Evolutionary conservation across 2,888 invertebrate genomes (phyloP).

Genomic region (Archips crataeganus): DNA sequence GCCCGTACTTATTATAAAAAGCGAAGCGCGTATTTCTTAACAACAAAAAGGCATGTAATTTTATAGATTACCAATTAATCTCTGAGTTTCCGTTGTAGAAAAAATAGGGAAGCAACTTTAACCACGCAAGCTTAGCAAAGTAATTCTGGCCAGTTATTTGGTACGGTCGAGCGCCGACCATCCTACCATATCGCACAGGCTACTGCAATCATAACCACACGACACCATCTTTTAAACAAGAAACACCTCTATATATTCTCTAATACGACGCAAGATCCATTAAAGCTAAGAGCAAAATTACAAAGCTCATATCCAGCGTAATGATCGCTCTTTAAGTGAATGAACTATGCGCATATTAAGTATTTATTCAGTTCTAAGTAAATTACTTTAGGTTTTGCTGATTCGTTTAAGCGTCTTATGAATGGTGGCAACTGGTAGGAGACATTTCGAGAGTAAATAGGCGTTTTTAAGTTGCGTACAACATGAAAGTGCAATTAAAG

Average conservation of each 20-base stretch:
- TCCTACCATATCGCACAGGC: slow-evolving; percentile 79
- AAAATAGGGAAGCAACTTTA: slow-evolving; percentile 67
- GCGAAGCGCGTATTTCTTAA: slow-evolving; percentile 7
- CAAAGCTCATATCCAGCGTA: slow-evolving; percentile 54
- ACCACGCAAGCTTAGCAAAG: slow-evolving; percentile 49
- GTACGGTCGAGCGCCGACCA: slow-evolving; percentile 72
- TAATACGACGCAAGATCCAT: slow-evolving; percentile 46
- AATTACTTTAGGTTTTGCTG: slow-evolving; percentile 58
- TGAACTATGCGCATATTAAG: slow-evolving; percentile 69
- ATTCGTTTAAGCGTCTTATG: slow-evolving; percentile 16
- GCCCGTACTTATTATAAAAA: slow-evolving; percentile 15
- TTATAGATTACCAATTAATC: slow-evolving; percentile 47
- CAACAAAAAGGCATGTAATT: slow-evolving; percentile 20
- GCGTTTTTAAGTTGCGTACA: slow-evolving; percentile 28
- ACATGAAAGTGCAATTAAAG: slow-evolving; percentile 45
- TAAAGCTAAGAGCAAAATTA: slow-evolving; percentile 43
- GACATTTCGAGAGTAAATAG: slow-evolving; percentile 21
- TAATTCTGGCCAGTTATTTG: slow-evolving; percentile 66
- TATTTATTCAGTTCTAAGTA: slow-evolving; percentile 61
- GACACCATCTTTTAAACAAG: slow-evolving; percentile 51
- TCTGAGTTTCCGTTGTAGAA: slow-evolving; percentile 62
- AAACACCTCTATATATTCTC: slow-evolving; percentile 49
- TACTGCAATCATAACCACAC: slow-evolving; percentile 59
- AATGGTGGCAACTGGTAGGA: slow-evolving; percentile 19
- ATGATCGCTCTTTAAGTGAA: slow-evolving; percentile 78